Evolutionary conservation across 2,888 invertebrate genomes (phyloP).

Genomic region (Encarsia formosa): DNA sequence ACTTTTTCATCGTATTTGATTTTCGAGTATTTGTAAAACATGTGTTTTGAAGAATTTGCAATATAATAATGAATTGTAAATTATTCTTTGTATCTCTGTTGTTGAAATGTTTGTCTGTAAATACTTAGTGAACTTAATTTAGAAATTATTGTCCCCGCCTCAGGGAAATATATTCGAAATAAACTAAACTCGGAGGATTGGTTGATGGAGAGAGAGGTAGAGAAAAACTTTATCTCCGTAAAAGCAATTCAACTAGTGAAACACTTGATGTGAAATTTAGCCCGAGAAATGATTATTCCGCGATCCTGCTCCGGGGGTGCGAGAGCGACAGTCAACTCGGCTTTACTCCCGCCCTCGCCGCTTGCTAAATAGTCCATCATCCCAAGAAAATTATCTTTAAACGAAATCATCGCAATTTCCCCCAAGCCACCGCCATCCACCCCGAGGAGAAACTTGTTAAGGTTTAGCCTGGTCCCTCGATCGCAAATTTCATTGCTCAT

Average conservation of each 20-base stretch:
- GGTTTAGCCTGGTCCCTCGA: neutral
- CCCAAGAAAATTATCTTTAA: conserved; percentile 14
- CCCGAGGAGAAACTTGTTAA: neutral
- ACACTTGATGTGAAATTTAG: conserved; percentile 15
- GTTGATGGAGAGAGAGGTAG: neutral
- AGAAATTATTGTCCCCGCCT: neutral
- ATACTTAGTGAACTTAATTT: too few relatives aligned
- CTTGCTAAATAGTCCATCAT: conserved; percentile 16
- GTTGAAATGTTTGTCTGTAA: too few relatives aligned
- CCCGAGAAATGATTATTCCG: conserved; percentile 15
- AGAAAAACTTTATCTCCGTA: too few relatives aligned
- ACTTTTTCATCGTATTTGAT: too few relatives aligned
- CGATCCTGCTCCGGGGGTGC: neutral
- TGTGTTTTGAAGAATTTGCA: too few relatives aligned
- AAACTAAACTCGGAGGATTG: neutral
- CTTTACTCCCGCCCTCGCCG: neutral
- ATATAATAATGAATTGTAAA: too few relatives aligned
- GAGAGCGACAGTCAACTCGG: neutral
- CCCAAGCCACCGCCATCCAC: neutral
- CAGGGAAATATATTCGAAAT: too few relatives aligned
- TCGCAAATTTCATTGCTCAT: too few relatives aligned
- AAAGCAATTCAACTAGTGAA: too few relatives aligned
- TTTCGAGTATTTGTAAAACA: too few relatives aligned
- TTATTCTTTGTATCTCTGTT: too few relatives aligned
- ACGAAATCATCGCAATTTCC: conserved; percentile 16